Evolutionary conservation across 1,140 invertebrate genomes (phyloP).

Genomic region (Pemphigus obesinymphae): DNA sequence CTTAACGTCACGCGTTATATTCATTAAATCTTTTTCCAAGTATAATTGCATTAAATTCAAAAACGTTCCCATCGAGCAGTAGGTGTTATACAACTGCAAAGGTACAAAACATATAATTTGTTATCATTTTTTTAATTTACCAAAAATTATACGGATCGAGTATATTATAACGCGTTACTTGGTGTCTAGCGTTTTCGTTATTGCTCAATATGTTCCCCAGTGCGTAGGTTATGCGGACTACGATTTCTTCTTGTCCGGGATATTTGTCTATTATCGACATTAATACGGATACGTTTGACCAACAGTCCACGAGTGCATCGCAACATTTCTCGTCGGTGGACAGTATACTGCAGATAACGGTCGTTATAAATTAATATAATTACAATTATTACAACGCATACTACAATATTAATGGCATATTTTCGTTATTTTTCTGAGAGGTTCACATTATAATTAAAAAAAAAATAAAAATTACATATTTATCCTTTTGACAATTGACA

Average conservation of each 20-base stretch:
- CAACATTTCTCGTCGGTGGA: constrained; percentile 72
- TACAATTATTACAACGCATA: too few species aligned
- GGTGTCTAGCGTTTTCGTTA: constrained; percentile 60
- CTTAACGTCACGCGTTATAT: constrained; percentile 48
- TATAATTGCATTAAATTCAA: constrained; percentile 59
- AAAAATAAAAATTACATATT: too few species aligned
- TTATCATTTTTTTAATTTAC: neutral
- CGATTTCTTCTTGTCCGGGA: constrained; percentile 59
- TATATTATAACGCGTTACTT: constrained; percentile 50
- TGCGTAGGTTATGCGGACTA: constrained; percentile 69
- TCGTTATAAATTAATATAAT: too few species aligned
- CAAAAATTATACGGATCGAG: too few species aligned
- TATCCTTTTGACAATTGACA: too few species aligned
- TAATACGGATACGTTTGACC: constrained; percentile 55
- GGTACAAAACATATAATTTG: neutral
- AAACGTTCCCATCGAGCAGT: constrained; percentile 56
- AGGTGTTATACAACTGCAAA: constrained; percentile 56
- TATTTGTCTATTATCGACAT: constrained; percentile 58
- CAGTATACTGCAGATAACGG: constrained; percentile 59
- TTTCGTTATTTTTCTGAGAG: too few species aligned
- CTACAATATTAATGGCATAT: too few species aligned
- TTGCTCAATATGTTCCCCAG: constrained; percentile 73
- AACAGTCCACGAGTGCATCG: constrained; percentile 57
- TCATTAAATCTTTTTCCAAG: constrained; percentile 53
- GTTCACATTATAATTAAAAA: too few species aligned